Evolutionary conservation across 2,113 vertebrate genomes (phyloP).

Genomic region (Leptosomus discolor): DNA sequence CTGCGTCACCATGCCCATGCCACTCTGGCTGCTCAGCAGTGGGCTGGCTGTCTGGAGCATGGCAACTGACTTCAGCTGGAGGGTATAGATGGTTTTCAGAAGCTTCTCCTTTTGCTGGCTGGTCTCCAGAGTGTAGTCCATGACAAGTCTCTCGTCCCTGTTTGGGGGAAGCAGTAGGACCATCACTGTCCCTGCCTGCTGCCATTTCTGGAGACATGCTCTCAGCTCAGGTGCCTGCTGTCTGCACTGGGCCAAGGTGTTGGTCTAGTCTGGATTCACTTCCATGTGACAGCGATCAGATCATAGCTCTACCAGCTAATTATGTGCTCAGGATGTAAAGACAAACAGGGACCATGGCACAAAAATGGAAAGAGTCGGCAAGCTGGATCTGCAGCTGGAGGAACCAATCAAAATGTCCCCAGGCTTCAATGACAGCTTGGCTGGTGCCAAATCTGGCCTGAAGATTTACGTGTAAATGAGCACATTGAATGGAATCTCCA

Average conservation of each 20-base stretch:
- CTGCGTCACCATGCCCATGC: slow-evolving; percentile 62
- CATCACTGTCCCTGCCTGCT: background rate
- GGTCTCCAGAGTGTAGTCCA: slow-evolving; percentile 55
- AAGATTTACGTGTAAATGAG: background rate
- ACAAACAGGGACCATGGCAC: background rate
- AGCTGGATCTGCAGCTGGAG: background rate
- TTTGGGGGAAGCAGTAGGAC: background rate
- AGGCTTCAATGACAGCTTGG: rapidly evolving
- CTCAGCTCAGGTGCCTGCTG: background rate
- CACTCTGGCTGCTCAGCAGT: background rate
- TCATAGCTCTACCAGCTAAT: background rate
- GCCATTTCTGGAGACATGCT: background rate
- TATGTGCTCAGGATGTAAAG: background rate
- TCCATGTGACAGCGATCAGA: rapidly evolving
- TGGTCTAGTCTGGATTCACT: background rate
- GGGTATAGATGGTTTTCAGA: slow-evolving; percentile 60
- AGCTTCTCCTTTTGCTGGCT: slow-evolving; percentile 65
- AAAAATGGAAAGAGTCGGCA: background rate
- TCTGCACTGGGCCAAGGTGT: background rate
- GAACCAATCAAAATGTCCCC: background rate
- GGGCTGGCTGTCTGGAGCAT: slow-evolving; percentile 26
- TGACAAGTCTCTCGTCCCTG: slow-evolving; percentile 9
- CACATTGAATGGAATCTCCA: background rate
- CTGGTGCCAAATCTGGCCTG: background rate
- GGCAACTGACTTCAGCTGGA: slow-evolving; percentile 46